Evolutionary conservation across 1,140 invertebrate genomes (phyloP), one percentile per base, ranked within the genome.

Genomic region (Trichonephila inaurata): DNA sequence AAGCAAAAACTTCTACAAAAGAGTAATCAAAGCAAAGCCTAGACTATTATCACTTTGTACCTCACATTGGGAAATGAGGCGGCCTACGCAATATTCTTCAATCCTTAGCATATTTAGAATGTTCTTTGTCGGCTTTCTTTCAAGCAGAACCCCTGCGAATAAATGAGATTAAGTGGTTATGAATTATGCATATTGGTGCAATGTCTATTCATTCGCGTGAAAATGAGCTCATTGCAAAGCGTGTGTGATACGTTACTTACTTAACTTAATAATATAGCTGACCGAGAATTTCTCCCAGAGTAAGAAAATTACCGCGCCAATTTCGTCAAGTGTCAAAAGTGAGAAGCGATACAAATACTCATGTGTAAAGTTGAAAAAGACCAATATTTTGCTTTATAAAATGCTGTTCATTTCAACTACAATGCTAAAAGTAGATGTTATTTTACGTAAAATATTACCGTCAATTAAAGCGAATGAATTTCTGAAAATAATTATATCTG

Each of bases 111-210:
- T 66, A 85, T 92, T 92, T 92, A 44, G 61, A 92, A 64, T 85
- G 58, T 92, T 85, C 90, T 92, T 85, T 92, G 90, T 92, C 90
- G 90, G 90, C 90, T 85, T 92, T 92, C 90, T 92, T 92, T 92
- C 77, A 92, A 92, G 90, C 51, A 60, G 21, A 7, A 24, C 69
- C 72, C n/a, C 64, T 90, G 89, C 21, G 77, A 66, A 83, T 92
- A 92, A 92, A 92, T 92, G 82, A 92, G 90, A 92, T 92, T 92
- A 92, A 92, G 90, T 92, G 90, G 90, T 92, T 92, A 92, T 92
- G 90, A 92, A 92, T 92, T 85, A 92, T 92, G 90, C 90, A 92
- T 92, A 85, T 92, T 64, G 61, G 58, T n/a, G 62, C 90, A 66
- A 92, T 92, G 90, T 77, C 77, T 92, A 92, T 92, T 92, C 90